Evolutionary conservation across 2,797 vertebrate species (phyloP).

Genomic region (Ceryle rudis): DNA sequence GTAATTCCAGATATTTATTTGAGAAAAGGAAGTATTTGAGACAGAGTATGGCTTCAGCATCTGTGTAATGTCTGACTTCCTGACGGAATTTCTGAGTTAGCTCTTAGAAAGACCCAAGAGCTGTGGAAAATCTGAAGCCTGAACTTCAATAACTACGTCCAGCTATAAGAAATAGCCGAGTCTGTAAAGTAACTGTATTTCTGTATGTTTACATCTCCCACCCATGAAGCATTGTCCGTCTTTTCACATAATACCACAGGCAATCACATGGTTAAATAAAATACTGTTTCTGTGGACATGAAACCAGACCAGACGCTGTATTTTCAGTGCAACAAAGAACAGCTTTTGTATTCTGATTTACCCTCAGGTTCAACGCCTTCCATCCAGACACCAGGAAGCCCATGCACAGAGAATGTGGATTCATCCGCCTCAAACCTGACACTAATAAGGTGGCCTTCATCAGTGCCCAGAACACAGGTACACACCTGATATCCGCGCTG

Average conservation of each 20-base stretch:
- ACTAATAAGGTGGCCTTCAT: constrained; percentile 94
- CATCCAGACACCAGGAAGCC: constrained; percentile 90
- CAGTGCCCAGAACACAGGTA: constrained; percentile 97
- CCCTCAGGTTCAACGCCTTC: constrained; percentile 90
- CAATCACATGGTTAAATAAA: neutral
- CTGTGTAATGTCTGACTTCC: neutral
- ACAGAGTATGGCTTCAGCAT: neutral
- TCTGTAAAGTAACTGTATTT: neutral
- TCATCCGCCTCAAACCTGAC: constrained; percentile 91
- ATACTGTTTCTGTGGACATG: neutral
- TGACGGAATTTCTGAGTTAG: neutral
- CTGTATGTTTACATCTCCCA: neutral
- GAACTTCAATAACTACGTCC: neutral
- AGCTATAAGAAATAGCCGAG: neutral
- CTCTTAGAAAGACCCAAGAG: neutral
- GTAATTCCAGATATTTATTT: neutral
- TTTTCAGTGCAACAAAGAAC: neutral
- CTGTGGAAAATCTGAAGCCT: neutral
- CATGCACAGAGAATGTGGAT: constrained; percentile 93
- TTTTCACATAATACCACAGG: neutral
- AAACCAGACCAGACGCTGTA: neutral
- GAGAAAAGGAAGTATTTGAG: neutral
- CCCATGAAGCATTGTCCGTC: accelerated
- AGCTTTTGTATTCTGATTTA: neutral
- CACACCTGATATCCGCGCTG: accelerated